phyloP scores from a whole-genome alignment of 2,888 invertebrate species.

The Epistrophe grossulariae region DNA sequence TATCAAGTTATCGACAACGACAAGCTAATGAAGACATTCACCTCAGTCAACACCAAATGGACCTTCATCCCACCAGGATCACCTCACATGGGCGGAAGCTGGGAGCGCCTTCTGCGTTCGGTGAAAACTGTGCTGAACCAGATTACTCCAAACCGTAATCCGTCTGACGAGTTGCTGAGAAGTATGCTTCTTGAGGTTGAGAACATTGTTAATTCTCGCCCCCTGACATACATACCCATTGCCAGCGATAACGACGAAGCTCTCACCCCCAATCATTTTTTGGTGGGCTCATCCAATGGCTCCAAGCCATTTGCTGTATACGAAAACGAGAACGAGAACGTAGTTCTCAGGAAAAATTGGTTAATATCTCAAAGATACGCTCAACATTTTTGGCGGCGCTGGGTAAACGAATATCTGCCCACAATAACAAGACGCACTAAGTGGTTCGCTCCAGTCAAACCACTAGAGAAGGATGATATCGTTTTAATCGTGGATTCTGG shows the following conservation, averaged over 20 bases:
- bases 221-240: no score
- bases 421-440: no score
- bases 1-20: not conserved
- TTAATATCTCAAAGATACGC: no score
- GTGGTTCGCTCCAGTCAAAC: no score
- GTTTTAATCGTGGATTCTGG: conserved; percentile 59
- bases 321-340: no score
- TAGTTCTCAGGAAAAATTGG: no score
- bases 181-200: conserved; percentile 48
- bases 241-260: no score
- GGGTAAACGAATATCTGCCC: no score
- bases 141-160: conserved; percentile 58
- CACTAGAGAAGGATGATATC: conserved; percentile 54
- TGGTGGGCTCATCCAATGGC: no score
- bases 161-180: conserved; percentile 70
- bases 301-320: no score
- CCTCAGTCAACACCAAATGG: conserved; percentile 57
- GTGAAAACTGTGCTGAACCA: conserved; percentile 64
- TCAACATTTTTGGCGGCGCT: no score
- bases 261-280: no score
- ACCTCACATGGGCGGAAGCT: conserved; percentile 58
- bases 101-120: conserved; percentile 59
- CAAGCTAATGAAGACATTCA: conserved; percentile 11
- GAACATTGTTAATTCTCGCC: conserved; percentile 47
- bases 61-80: conserved; percentile 63